Evolutionary conservation across 2,888 invertebrate genomes (phyloP).

Genomic region (Drosophila aldrichi): DNA sequence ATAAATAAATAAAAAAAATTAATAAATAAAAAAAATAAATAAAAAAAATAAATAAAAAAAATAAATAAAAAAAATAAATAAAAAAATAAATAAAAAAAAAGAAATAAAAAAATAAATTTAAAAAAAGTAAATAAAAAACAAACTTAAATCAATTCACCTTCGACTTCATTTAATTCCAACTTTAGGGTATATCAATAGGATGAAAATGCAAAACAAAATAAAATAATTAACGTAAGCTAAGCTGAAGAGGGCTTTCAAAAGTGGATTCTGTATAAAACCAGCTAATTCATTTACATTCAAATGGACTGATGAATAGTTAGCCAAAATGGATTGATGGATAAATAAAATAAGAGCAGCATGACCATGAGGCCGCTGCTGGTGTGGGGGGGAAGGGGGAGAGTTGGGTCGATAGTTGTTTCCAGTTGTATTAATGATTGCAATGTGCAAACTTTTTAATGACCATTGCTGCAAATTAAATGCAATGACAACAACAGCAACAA

Average conservation of each 20-base stretch:
- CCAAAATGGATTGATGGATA: conserved; percentile 11
- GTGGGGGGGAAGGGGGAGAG: neutral
- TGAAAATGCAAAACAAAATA: neutral
- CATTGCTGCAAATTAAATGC: conserved; percentile 41
- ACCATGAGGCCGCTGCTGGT: neutral
- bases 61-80: neutral
- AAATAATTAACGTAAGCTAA: conserved; percentile 4
- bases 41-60: neutral
- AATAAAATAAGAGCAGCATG: neutral
- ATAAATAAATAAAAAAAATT: too few species aligned
- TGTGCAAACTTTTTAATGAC: conserved; percentile 43
- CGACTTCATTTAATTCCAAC: too few species aligned
- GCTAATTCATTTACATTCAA: conserved; percentile 33
- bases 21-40: neutral
- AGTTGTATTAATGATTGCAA: conserved; percentile 9
- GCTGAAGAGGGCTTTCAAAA: conserved; percentile 10
- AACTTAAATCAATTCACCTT: too few species aligned
- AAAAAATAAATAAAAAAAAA: neutral
- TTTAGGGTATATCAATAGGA: neutral
- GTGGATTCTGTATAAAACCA: conserved; percentile 11
- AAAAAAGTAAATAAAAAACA: too few species aligned
- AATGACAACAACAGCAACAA: conserved; percentile 24
- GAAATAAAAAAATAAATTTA: too few species aligned
- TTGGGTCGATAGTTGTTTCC: neutral
- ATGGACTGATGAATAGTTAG: conserved; percentile 34